Conservation (phyloP, 2,113 vertebrate genomes). For the Thamnaconus septentrionalis region DNA sequence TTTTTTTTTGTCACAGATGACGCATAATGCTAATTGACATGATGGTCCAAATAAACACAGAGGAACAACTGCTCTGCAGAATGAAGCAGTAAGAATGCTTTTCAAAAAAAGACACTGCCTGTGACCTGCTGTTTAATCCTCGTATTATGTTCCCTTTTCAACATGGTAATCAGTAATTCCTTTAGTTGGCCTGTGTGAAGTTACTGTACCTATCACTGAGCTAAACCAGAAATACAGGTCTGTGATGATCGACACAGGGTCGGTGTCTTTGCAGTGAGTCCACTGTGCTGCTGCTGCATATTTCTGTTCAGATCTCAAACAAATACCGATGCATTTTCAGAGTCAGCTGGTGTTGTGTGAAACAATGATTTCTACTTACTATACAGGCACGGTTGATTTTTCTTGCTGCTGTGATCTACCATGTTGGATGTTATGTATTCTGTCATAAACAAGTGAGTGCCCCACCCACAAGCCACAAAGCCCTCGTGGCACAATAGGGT, state of each 20-base stretch:
- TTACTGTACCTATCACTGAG: constrained; percentile 49
- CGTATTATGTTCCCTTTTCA: too few species aligned
- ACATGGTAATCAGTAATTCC: constrained; percentile 30
- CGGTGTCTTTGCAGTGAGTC: constrained; percentile 38
- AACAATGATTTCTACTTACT: too few species aligned
- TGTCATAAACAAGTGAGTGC: neutral
- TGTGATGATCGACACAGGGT: constrained; percentile 43
- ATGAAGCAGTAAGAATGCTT: too few species aligned
- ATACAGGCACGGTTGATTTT: too few species aligned
- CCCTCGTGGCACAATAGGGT: too few species aligned
- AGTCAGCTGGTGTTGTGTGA: too few species aligned
- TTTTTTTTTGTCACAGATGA: constrained; percentile 3
- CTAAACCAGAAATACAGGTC: constrained; percentile 72
- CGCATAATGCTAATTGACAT: constrained; percentile 1
- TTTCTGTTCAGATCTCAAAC: constrained; percentile 10
- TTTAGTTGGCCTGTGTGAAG: constrained; percentile 43
- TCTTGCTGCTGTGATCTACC: too few species aligned
- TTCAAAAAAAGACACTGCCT: too few species aligned
- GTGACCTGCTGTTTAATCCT: too few species aligned
- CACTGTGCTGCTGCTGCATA: constrained; percentile 22
- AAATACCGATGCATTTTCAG: too few species aligned
- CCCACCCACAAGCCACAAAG: neutral
- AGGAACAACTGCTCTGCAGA: too few species aligned
- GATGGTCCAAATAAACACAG: neutral
- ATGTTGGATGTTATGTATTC: neutral